Percentiles rank a stretch among this genome's conserved stretches.
Evolutionary conservation across 2,888 invertebrate species (phyloP).

Genomic region (Arrhopalites spinosus): DNA sequence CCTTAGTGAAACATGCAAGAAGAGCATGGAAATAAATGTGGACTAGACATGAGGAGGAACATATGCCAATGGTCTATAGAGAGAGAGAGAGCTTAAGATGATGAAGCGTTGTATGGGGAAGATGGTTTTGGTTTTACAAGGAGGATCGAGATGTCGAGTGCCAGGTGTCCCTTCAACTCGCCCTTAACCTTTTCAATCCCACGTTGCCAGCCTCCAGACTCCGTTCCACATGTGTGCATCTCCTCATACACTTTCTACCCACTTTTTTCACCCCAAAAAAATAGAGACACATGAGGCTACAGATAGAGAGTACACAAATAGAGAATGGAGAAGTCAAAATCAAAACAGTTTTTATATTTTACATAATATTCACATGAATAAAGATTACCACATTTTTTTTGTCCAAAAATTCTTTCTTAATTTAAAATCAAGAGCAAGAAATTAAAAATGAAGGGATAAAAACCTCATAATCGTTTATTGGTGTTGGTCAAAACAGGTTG

Average conservation of each 20-base stretch:
- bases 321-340: background rate
- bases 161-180: conserved; percentile 23
- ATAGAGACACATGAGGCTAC: background rate
- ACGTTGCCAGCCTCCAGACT: conserved; percentile 18
- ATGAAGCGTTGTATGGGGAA: too few relatives aligned
- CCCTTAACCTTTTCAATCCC: conserved; percentile 24
- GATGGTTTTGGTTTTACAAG: background rate
- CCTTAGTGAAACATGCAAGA: background rate
- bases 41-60: background rate
- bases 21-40: background rate
- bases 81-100: too few relatives aligned
- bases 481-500: too few relatives aligned
- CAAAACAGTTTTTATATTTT: too few relatives aligned
- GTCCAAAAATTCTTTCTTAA: too few relatives aligned
- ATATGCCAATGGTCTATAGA: background rate
- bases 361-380: too few relatives aligned
- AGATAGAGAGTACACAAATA: background rate
- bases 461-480: too few relatives aligned
- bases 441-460: too few relatives aligned
- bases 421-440: too few relatives aligned
- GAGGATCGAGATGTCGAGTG: conserved; percentile 13
- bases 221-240: conserved; percentile 17
- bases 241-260: background rate
- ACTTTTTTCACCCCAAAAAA: background rate
- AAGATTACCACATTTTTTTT: too few relatives aligned